phyloP scores from a whole-genome alignment of 1,140 invertebrate genomes.

The Phymorhynchus buccinoides region DNA sequence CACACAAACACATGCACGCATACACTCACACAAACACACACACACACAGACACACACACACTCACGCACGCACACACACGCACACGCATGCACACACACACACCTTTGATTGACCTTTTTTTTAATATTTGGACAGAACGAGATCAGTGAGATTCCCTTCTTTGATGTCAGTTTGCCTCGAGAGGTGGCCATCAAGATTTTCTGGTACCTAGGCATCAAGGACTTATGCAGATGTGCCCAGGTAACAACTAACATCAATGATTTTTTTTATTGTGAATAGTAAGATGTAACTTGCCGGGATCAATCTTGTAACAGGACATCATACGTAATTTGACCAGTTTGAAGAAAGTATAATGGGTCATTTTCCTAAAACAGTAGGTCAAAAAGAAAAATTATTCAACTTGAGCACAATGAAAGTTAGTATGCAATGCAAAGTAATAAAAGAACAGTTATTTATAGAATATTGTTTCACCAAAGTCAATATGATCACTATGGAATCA shows the following conservation, averaged over 20 bases:
- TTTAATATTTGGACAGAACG: constrained; percentile 63
- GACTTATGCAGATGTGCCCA: constrained; percentile 69
- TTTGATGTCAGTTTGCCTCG: constrained; percentile 68
- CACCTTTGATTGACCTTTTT: not conserved
- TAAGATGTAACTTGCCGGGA: too few species aligned
- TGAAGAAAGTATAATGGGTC: too few species aligned
- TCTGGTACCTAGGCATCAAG: constrained; percentile 60
- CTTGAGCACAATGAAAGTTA: not conserved
- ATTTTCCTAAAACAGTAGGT: too few species aligned
- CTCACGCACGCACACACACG: not conserved
- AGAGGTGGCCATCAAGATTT: constrained; percentile 70
- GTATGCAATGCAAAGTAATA: not conserved
- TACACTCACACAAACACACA: too few species aligned
- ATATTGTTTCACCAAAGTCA: too few species aligned
- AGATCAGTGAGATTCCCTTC: constrained; percentile 72
- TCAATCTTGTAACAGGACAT: too few species aligned
- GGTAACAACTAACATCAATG: constrained; percentile 47
- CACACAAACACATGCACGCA: not conserved
- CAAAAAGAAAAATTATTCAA: too few species aligned
- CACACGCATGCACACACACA: not conserved
- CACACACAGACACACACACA: too few species aligned
- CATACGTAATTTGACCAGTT: too few species aligned
- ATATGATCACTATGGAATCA: too few species aligned
- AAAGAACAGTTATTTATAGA: too few species aligned
- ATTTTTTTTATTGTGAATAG: too few species aligned